Base-by-base conservation (phyloP, 2,113 vertebrate genomes). In the Ptilorrhoa leucosticta region DNA sequence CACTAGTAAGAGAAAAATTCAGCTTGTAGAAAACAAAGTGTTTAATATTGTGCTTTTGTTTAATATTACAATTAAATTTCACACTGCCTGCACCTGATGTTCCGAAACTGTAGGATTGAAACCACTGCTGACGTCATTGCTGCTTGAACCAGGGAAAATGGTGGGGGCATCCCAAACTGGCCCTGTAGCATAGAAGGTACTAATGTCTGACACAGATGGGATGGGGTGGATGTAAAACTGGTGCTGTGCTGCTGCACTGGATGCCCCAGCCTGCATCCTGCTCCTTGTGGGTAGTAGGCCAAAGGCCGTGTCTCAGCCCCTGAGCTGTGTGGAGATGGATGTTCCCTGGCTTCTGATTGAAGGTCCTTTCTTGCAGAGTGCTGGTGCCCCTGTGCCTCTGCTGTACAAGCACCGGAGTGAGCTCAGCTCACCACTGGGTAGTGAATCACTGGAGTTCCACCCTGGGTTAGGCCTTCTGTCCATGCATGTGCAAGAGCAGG, bases 401-500 rank as follows among this genome's bases (percentile, higher is more conserved):
- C 50, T 45, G 5, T 33, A 28, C 16, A 28, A 72, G 53, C 15
- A 11, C 5, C 0, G 2, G 6, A 42, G 44, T 48, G 54, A 85
- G 9, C 24, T 82, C 30, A 61, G 14, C 24, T 82, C 3, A 2
- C 17, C 1, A 4, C 42, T 71, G 35, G 13, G 10, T 24, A 11
- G 37, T 22, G 18, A 47, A 19, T 72, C 77, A 44, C 35, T 45
- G 15, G 45, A 42, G 44, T 27, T 85, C 56, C 66, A 57, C 10
- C 8, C 37, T 40, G 50, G 6, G 23, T 72, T 15, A 47, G 66
- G 37, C 31, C 26, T 89, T 85, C 40, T 33, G 22, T 76, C 31
- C 5, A 1, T 9, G 10, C 20, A 13, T 3, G 7, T n/a, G 20
- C 37, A 57, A 54, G 76, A 77, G n/a, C 1, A 0, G 6, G 9